A percentile compares a stretch with the other conserved stretches of the same genome.
Conservation (phyloP, 2,113 vertebrate genomes). For the Pseudolaguvia tuberculata region DNA sequence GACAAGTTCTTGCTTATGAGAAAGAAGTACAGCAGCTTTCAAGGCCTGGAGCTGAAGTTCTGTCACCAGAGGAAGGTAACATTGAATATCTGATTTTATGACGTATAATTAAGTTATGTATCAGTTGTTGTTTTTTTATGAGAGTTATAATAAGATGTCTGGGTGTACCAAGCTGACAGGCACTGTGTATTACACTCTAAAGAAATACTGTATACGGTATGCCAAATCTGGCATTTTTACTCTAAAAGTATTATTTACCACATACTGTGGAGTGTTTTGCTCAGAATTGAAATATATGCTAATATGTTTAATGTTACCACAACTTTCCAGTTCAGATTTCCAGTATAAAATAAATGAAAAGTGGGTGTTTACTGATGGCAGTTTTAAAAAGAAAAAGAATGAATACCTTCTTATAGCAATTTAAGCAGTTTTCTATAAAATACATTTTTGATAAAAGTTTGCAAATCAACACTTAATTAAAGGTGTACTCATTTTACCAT, state of each 20-base stretch:
- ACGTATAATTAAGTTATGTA: neutral
- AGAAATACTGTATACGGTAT: neutral
- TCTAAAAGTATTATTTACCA: no score
- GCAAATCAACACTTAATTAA: no score
- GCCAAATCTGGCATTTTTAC: neutral
- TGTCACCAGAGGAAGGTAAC: slow-evolving; percentile 32
- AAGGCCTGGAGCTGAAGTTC: neutral
- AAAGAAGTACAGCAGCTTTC: neutral
- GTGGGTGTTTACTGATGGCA: no score
- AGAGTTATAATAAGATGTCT: neutral
- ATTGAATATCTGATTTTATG: neutral
- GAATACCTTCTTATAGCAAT: no score
- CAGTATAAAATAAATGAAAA: no score
- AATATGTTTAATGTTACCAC: no score
- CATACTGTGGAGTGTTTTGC: neutral
- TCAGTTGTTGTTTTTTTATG: neutral
- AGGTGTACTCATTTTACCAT: no score
- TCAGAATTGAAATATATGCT: no score
- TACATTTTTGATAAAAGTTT: no score
- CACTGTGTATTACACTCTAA: neutral
- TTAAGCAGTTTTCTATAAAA: no score
- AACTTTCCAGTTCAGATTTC: no score
- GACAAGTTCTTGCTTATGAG: slow-evolving; percentile 6
- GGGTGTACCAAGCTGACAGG: neutral
- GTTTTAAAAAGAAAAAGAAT: no score